phyloP scores from a whole-genome alignment of 2,113 vertebrate genomes.

The Zosterops borbonicus region DNA sequence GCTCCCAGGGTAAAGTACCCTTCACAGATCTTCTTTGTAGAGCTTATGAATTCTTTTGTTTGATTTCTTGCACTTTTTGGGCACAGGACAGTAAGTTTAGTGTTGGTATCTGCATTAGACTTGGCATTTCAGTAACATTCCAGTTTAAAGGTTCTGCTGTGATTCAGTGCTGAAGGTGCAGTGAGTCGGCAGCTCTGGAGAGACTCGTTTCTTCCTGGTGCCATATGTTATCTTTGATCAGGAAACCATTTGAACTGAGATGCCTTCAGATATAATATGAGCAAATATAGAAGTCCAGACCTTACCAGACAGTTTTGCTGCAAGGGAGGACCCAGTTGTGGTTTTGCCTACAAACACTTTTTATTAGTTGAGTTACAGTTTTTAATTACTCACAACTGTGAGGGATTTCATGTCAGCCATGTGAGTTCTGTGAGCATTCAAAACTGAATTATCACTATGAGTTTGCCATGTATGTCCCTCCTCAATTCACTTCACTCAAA shows the following conservation, averaged over 20 bases:
- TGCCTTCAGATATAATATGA: background rate
- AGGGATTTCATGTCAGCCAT: background rate
- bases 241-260: background rate
- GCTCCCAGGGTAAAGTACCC: background rate
- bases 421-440: background rate
- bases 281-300: background rate
- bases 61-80: background rate
- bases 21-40: background rate
- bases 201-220: background rate
- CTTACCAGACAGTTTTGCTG: background rate
- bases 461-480: background rate
- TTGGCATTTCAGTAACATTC: background rate
- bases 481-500: background rate
- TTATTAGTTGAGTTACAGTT: background rate
- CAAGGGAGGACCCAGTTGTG: background rate
- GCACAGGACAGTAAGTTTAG: background rate
- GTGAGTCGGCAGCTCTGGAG: background rate
- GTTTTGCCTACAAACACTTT: background rate
- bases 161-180: background rate
- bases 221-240: background rate
- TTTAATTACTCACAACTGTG: background rate
- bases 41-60: background rate
- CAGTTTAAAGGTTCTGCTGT: background rate
- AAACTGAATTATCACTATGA: background rate
- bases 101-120: background rate